Conservation (phyloP, 2,888 invertebrate species). For the Tortrix viridana region DNA sequence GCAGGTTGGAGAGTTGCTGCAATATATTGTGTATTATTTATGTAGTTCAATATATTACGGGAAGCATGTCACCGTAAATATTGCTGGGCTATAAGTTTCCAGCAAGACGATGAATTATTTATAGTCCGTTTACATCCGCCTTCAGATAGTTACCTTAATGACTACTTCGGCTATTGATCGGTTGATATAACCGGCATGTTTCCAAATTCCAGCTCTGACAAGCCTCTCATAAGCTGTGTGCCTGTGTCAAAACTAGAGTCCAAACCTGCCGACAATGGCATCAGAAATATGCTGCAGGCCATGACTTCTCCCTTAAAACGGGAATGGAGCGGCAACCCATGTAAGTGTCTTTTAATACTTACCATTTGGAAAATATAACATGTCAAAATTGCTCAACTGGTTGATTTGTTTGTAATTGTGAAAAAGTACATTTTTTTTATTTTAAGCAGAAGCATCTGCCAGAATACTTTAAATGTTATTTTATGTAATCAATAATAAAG, state of each 20-base stretch:
- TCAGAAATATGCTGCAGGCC: conserved; percentile 29
- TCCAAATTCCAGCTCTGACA: conserved; percentile 38
- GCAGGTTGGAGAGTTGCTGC: no score
- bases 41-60: no score
- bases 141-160: no score
- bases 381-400: neutral
- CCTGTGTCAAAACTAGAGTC: conserved; percentile 37
- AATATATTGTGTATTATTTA: no score
- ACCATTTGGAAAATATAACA: neutral
- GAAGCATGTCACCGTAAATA: no score
- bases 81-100: no score
- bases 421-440: neutral
- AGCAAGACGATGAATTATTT: no score
- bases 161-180: no score
- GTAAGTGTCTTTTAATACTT: conserved; percentile 34
- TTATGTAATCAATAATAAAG: conserved; percentile 2
- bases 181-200: conserved; percentile 8
- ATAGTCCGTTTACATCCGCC: no score
- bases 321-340: conserved; percentile 39
- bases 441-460: conserved; percentile 9
- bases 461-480: neutral
- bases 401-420: neutral
- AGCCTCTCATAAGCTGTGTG: conserved; percentile 39
- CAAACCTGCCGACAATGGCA: conserved; percentile 31
- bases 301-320: conserved; percentile 39